Evolutionary conservation across 2,113 vertebrate genomes (phyloP).

Genomic region (Cyanoramphus novaezelandiae): DNA sequence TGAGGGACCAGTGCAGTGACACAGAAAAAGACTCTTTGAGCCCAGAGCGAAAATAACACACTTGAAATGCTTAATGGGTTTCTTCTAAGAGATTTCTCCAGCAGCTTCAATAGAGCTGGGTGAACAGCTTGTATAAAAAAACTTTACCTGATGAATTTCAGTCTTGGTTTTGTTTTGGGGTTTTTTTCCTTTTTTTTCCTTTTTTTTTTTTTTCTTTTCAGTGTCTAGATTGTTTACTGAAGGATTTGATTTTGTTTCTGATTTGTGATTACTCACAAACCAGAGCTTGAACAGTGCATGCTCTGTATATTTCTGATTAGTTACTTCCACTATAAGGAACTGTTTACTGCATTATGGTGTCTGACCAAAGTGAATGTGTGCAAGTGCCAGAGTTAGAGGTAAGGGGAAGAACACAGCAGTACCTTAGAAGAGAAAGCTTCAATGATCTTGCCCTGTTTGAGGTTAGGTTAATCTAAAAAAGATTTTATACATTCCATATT

Average conservation of each 20-base stretch:
- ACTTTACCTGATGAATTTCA: not conserved
- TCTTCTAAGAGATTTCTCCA: conserved; percentile 55
- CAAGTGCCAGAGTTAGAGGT: not conserved
- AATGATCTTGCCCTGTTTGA: not conserved
- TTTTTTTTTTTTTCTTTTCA: not conserved
- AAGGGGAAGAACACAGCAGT: not conserved
- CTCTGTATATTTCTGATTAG: not conserved
- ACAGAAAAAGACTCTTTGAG: conserved; percentile 56
- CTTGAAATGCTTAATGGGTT: conserved; percentile 62
- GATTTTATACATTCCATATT: not conserved
- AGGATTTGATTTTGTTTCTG: not conserved
- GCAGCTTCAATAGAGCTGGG: conserved; percentile 43
- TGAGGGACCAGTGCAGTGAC: conserved; percentile 44
- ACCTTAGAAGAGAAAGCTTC: not conserved
- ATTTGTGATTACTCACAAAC: not conserved
- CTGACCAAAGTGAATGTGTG: accelerated
- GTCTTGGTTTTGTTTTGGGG: not conserved
- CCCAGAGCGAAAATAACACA: conserved; percentile 55
- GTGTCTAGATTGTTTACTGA: not conserved
- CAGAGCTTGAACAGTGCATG: accelerated
- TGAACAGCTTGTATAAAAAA: conserved; percentile 14
- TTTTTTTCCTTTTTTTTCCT: too few relatives aligned
- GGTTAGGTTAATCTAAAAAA: not conserved
- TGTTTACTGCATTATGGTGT: not conserved
- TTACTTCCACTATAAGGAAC: not conserved